Base-by-base conservation (phyloP, 2,797 vertebrate species). In the Emydoidea blandingii region DNA sequence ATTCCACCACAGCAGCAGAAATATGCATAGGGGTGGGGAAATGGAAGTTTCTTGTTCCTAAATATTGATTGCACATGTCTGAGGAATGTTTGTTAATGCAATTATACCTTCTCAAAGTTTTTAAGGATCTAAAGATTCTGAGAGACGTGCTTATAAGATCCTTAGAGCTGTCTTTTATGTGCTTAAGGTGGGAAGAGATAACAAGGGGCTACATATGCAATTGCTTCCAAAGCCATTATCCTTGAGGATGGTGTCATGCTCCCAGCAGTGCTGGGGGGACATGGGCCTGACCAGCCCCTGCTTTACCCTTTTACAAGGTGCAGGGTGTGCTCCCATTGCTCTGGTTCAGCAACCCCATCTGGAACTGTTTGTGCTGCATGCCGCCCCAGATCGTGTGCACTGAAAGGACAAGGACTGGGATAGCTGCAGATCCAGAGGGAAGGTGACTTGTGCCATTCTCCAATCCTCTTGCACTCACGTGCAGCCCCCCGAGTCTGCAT, bases 281-380 rank as follows among this genome's bases (percentile, higher is more conserved):
- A 0, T 78, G 44, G 18, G 19, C n/a, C 21, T 78, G 4, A 49
- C 25, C 44, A 78, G 74, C 7, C 25, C 41, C 5, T 2, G 23
- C 41, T 76, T 27, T 44, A 47, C 41, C 25, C 27, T 78, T 78
- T 18, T 78, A 49, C 8, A 49, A 34, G 34, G n/a, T 0, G 12
- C 25, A 49, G 12, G 44, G 8, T 78, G 27, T 44, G 0, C 2
- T 84, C 83, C 37, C 44, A 1, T 84, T 52, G 0, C 3, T 78
- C 0, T n/a, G 78, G 34, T 29, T 72, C 0, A 0, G 44, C 21
- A 54, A 29, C 68, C 29, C 6, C 41, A 68, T 15, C 16, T 2
- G 0, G 29, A 1, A 2, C 74, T 59, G 74, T 4, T 2, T 0
- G 0, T 83, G 81, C 1, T 0, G 87, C 79, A 89, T 0, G 0